These are phyloP conservation scores for Spinibarbus caldwelli DNA, from an alignment of 2,797 vertebrate species.

Conservation along the genomic window DNA sequence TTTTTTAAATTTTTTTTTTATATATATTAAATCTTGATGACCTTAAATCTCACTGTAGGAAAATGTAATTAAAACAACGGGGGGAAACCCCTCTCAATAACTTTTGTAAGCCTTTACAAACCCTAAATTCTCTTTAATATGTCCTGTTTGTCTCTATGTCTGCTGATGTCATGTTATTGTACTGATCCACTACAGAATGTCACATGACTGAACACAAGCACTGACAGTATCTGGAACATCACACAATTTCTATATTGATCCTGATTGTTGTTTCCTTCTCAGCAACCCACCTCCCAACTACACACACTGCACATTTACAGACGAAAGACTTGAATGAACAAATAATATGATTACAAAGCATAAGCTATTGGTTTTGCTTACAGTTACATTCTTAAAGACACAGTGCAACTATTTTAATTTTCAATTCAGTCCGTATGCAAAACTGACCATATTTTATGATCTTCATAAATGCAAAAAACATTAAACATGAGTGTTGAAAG, in stretches of 20 bases:
- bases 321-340: background rate
- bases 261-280: background rate
- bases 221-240: constrained; percentile 13
- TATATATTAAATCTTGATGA: no score
- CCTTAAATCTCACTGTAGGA: background rate
- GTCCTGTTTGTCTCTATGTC: background rate
- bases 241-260: constrained; percentile 15
- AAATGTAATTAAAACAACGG: background rate
- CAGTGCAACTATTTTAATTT: background rate
- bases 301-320: background rate
- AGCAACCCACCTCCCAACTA: background rate
- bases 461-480: background rate
- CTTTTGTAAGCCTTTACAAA: background rate
- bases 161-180: constrained; percentile 5
- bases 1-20: no score
- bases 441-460: background rate
- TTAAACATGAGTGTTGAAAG: background rate
- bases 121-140: background rate
- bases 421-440: background rate
- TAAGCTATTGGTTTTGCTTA: background rate
- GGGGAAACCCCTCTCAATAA: background rate
- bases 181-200: constrained; percentile 3
- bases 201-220: background rate
- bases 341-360: background rate
- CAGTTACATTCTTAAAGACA: background rate